Percentiles rank a stretch among this genome's conserved stretches.
These are phyloP conservation scores for Labeo rohita DNA, from an alignment of 2,113 vertebrate species.

Conservation along the genomic window DNA sequence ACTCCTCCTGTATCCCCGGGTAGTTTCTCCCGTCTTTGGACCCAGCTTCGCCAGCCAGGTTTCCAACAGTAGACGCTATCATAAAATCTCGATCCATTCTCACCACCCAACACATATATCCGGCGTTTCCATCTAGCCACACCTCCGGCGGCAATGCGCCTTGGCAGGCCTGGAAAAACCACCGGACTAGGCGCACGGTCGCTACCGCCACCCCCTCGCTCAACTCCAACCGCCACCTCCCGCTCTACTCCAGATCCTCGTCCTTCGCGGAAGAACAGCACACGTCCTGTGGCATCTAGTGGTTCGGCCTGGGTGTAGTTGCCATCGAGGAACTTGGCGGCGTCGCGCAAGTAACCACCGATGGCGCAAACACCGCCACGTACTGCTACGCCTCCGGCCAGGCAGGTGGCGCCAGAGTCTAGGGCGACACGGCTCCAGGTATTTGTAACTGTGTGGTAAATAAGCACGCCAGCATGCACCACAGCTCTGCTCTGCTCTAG, in stretches of 20 bases:
- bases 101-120: slow-evolving; percentile 82
- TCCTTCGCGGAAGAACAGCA: slow-evolving; percentile 80
- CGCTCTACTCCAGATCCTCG: slow-evolving; percentile 72
- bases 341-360: slow-evolving; percentile 80
- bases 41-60: slow-evolving; percentile 83
- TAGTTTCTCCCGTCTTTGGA: slow-evolving; percentile 81
- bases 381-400: slow-evolving; percentile 80
- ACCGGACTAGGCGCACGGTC: slow-evolving; percentile 77
- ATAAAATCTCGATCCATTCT: slow-evolving; percentile 78
- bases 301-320: slow-evolving; percentile 78
- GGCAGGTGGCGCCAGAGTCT: slow-evolving; percentile 79
- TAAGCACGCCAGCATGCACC: slow-evolving; percentile 81
- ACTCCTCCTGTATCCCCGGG: slow-evolving; percentile 78
- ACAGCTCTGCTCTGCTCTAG: slow-evolving; percentile 79
- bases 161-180: slow-evolving; percentile 78
- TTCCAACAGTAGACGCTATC: slow-evolving; percentile 85
- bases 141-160: slow-evolving; percentile 76
- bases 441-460: slow-evolving; percentile 77
- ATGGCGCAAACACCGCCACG: slow-evolving; percentile 81
- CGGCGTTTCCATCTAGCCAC: slow-evolving; percentile 81
- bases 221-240: slow-evolving; percentile 69
- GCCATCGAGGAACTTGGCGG: slow-evolving; percentile 77
- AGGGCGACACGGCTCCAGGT: slow-evolving; percentile 79
- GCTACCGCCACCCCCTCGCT: slow-evolving; percentile 67
- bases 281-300: slow-evolving; percentile 78